Conservation (phyloP, 2,797 vertebrate genomes). For the Circus cinereus region DNA sequence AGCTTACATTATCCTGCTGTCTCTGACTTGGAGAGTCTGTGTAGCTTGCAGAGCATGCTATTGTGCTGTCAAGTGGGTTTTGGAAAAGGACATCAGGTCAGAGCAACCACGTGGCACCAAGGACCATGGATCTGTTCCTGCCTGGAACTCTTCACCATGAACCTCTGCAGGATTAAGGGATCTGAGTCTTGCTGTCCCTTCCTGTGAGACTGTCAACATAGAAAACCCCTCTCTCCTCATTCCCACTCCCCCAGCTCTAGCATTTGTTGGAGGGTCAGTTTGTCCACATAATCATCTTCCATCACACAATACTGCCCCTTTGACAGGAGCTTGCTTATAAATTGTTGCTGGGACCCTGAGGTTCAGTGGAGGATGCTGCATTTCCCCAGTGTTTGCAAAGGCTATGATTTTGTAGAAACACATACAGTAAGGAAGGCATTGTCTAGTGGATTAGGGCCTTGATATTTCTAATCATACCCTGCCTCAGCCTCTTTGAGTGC, state of each 20-base stretch:
- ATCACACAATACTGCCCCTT: background rate
- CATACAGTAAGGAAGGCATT: constrained; percentile 41
- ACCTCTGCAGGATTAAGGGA: background rate
- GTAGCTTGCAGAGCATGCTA: background rate
- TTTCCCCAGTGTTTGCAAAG: background rate
- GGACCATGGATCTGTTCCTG: background rate
- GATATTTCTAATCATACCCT: constrained; percentile 65
- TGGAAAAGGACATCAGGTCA: background rate
- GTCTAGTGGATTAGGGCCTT: constrained; percentile 65
- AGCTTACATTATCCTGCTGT: background rate
- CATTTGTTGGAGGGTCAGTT: background rate
- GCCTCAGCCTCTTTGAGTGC: constrained; percentile 44
- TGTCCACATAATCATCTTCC: background rate
- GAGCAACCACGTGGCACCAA: background rate
- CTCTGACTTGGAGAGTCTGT: background rate
- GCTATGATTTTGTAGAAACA: constrained; percentile 47
- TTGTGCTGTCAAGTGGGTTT: background rate
- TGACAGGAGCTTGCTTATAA: background rate
- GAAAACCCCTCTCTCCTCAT: background rate
- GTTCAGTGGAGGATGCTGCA: background rate
- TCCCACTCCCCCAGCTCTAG: background rate
- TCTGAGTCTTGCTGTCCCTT: background rate
- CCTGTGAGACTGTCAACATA: background rate
- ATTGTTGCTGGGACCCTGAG: background rate
- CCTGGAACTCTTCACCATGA: background rate